Base-by-base conservation (phyloP, 1,140 invertebrate genomes). In the Kradibia gibbosae region DNA sequence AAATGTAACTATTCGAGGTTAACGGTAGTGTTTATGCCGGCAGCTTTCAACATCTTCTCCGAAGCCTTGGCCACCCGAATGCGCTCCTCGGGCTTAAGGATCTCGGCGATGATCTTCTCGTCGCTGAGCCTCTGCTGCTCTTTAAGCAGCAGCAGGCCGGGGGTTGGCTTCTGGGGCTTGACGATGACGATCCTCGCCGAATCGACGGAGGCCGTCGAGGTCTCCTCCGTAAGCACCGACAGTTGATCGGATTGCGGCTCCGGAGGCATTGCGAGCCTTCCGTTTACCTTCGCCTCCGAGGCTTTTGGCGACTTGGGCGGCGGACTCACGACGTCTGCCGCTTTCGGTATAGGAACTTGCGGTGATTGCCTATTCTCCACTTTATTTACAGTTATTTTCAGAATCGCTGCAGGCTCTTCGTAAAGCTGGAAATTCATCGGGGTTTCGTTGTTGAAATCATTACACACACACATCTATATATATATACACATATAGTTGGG, bases 1-100 rank as follows among this genome's bases (percentile, higher is more conserved):
- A 86, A 87, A 79, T n/a, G n/a, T 87, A 88, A 48, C 84, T 90
- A 91, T 82, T 91, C 90, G 89, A 91, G 89, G 87, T 89, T 90
- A 85, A 91, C 89, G 88, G 89, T 87, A 90, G 88, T 90, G 85
- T 89, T 90, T 84, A 89, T 90, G 82, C 87, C 86, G 76, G 89
- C 85, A 78, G 87, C 77, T 89, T 91, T 91, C 75, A 90, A 87
- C 80, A 90, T 86, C 78, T 89, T 91, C 74, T 90, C 89, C 55
- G 89, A 88, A 87, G 84, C 88, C 65, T 88, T 89, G 50, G 89
- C 85, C 76, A 88, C 77, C 84, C 86, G 85, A 83, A 89, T 85
- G 42, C 87, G 84, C 70, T 90, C 87, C 78, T 88, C 88, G 34
- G 88, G 89, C 28, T 88, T 88, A 15, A 90, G 84, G 75, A 90